These are phyloP conservation scores for Eurystomus gularis DNA, from an alignment of 2,113 vertebrate genomes.

Conservation along the genomic window DNA sequence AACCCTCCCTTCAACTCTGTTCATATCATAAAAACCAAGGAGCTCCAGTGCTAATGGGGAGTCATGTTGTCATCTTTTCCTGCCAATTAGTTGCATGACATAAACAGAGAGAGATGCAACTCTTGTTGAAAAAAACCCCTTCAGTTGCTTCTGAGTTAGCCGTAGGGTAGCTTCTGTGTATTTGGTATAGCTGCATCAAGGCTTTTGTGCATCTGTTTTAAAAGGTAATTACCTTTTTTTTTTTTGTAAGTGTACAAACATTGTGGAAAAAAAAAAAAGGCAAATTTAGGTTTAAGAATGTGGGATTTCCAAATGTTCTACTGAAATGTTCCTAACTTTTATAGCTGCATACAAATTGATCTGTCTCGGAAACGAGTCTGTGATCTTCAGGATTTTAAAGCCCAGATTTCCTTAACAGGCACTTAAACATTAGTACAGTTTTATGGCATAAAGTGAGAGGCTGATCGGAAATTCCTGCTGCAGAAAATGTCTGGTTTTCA, in stretches of 20 bases:
- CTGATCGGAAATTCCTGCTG: neutral
- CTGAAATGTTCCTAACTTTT: neutral
- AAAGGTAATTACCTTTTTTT: neutral
- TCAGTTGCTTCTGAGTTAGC: neutral
- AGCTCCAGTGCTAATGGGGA: neutral
- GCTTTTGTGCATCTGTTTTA: neutral
- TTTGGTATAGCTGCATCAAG: neutral
- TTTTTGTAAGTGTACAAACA: neutral
- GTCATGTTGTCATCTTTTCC: neutral
- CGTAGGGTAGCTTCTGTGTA: neutral
- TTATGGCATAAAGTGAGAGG: neutral
- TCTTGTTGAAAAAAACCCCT: neutral
- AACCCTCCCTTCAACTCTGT: neutral
- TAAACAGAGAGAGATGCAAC: neutral
- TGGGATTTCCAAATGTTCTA: neutral
- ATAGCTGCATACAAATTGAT: neutral
- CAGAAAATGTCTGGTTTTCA: neutral
- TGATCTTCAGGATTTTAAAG: neutral
- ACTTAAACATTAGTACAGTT: neutral
- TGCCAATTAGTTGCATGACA: neutral
- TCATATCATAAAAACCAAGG: neutral
- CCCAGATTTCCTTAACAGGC: neutral
- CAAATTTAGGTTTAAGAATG: neutral
- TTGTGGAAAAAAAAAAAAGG: neutral
- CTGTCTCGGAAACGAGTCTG: neutral